Base-by-base conservation (phyloP, 2,797 vertebrate species). In the Lacerta agilis region DNA sequence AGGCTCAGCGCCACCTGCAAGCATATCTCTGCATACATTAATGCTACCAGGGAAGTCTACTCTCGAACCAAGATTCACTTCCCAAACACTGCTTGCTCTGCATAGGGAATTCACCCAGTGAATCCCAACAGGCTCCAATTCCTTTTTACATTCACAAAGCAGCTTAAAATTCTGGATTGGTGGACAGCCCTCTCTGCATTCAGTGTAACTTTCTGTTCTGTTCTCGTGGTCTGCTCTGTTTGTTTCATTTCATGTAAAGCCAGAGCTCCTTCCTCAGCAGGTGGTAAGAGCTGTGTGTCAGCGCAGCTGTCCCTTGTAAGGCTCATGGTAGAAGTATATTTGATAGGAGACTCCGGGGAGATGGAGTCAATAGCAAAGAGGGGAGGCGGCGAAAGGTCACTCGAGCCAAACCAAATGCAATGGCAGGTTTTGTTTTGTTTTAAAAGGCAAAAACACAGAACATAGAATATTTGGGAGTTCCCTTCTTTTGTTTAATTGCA, bases 291-390 rank as follows among this genome's bases (percentile, higher is more conserved):
- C 3, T 0, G 8, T 55, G 49, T 5, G 89, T 88, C 88, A 85
- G 84, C 43, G 49, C 86, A 91, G 85, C 89, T 81, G 79, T 80
- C 72, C 90, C 87, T 88, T 87, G 61, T 82, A 87, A 87, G 25
- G 89, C 72, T 0, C 38, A 0, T 58, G 33, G 17, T 79, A 87
- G 88, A 84, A 93, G 86, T 36, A 45, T 79, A 25, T 91, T 92
- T 93, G 92, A 93, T 0, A 1, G 1, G 80, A 78, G 89, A 5
- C 90, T 86, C 87, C 2, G 25, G 83, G 88, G 90, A 55, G 89
- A 94, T 82, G 76, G 79, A 93, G 85, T 89, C 89, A 88, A 66
- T 67, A 89, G 91, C 91, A 93, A 94, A 0, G 91, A 93, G 90
- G 89, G 81, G 90, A 92, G 88, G 71, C 71, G 5, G 71, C n/a